Percentiles rank a stretch among this genome's conserved stretches.
phyloP scores from a whole-genome alignment of 2,888 invertebrate species.

The Trissoscelio sp. region DNA sequence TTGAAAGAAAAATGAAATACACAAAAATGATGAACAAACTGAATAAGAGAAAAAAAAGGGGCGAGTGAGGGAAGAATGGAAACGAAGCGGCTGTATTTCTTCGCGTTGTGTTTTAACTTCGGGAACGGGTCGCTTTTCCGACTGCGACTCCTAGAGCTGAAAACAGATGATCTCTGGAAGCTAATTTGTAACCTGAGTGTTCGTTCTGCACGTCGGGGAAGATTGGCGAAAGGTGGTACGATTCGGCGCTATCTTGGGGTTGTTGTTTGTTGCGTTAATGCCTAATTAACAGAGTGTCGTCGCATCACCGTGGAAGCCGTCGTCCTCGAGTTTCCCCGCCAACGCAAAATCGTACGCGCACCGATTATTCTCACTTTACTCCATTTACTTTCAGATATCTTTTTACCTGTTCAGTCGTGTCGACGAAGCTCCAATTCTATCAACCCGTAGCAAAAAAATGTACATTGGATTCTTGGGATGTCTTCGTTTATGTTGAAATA shows the following conservation, averaged over 20 bases:
- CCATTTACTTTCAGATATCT: slow-evolving; percentile 56
- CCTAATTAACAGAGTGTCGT: slow-evolving; percentile 82
- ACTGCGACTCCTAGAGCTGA: slow-evolving; percentile 71
- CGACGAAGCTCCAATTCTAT: slow-evolving; percentile 5
- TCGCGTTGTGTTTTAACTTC: slow-evolving; percentile 70
- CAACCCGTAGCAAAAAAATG: too few species aligned
- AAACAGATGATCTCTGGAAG: slow-evolving; percentile 81
- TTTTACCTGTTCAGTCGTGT: slow-evolving; percentile 40
- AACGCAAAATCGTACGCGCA: slow-evolving; percentile 61
- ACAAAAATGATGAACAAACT: too few species aligned
- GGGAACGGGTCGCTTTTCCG: slow-evolving; percentile 48
- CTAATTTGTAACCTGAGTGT: slow-evolving; percentile 82
- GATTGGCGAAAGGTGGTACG: slow-evolving; percentile 70
- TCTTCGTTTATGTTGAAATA: too few species aligned
- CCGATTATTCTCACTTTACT: slow-evolving; percentile 67
- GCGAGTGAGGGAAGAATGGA: neutral
- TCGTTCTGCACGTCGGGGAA: slow-evolving; percentile 69
- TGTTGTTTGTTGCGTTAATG: slow-evolving; percentile 82
- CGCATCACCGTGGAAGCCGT: slow-evolving; percentile 77
- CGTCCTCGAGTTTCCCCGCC: slow-evolving; percentile 67
- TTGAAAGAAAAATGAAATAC: too few species aligned
- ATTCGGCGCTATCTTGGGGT: slow-evolving; percentile 76
- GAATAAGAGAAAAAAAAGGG: neutral
- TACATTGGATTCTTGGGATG: too few species aligned
- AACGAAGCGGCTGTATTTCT: slow-evolving; percentile 48